phyloP scores from a whole-genome alignment of 2,888 invertebrate species.

The Hofmannophila pseudospretella region DNA sequence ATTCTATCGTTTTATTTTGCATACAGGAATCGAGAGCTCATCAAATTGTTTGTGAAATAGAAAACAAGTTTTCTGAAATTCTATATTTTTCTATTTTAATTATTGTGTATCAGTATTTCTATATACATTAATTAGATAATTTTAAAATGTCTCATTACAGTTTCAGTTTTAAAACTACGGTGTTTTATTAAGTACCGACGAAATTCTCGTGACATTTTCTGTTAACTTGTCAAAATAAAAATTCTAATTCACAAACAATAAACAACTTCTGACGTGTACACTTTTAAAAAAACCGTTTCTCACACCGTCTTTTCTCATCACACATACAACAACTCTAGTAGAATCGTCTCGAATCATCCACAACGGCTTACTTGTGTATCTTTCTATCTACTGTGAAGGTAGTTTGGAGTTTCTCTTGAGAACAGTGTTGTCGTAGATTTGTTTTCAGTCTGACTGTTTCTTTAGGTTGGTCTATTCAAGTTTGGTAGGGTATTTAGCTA shows the following conservation, averaged over 20 bases:
- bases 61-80: too few relatives aligned
- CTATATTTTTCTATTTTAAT: too few relatives aligned
- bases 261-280: too few relatives aligned
- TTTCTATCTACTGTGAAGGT: constrained; percentile 67
- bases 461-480: constrained; percentile 29
- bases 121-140: too few relatives aligned
- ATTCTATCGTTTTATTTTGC: neutral
- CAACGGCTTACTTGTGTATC: constrained; percentile 76
- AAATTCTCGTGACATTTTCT: neutral
- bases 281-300: too few relatives aligned
- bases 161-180: too few relatives aligned
- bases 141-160: too few relatives aligned
- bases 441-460: constrained; percentile 32
- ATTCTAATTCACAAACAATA: constrained; percentile 1
- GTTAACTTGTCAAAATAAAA: neutral
- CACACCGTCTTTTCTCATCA: constrained; percentile 8
- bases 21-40: neutral
- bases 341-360: constrained; percentile 57
- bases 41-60: constrained; percentile 1
- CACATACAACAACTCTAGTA: constrained; percentile 8
- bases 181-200: too few relatives aligned
- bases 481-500: constrained; percentile 11
- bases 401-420: constrained; percentile 61
- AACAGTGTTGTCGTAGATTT: constrained; percentile 58
- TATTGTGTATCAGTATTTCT: too few relatives aligned